Conservation (phyloP, 2,888 invertebrate species). For the Zootermopsis nevadensis region DNA sequence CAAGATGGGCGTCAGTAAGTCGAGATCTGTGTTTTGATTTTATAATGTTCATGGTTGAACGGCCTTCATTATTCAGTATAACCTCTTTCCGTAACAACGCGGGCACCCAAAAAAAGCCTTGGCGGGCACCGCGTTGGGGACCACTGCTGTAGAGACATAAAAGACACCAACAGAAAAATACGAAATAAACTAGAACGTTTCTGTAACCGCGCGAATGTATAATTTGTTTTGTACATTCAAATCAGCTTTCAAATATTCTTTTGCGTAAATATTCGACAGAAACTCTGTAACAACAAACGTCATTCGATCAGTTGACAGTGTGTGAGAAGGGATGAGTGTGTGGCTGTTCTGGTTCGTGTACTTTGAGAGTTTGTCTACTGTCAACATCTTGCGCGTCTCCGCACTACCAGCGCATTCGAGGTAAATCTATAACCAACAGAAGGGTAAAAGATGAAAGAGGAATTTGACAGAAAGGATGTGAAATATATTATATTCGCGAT, state of each 20-base stretch:
- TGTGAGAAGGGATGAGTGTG: background rate
- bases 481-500: no score
- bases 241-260: background rate
- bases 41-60: no score
- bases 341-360: background rate
- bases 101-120: no score
- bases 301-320: no score
- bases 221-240: background rate
- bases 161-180: no score
- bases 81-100: no score
- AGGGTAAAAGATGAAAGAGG: background rate
- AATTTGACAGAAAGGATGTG: background rate
- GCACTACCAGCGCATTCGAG: background rate
- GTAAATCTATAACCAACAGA: background rate
- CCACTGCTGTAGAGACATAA: no score
- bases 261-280: background rate
- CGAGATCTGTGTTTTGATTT: no score
- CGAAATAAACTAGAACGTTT: no score
- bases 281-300: background rate
- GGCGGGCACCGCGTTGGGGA: no score
- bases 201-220: background rate
- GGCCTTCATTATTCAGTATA: no score
- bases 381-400: background rate
- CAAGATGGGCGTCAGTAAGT: no score
- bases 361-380: background rate